phyloP scores from a whole-genome alignment of 2,113 vertebrate genomes.

The Nannobrachium achirus region DNA sequence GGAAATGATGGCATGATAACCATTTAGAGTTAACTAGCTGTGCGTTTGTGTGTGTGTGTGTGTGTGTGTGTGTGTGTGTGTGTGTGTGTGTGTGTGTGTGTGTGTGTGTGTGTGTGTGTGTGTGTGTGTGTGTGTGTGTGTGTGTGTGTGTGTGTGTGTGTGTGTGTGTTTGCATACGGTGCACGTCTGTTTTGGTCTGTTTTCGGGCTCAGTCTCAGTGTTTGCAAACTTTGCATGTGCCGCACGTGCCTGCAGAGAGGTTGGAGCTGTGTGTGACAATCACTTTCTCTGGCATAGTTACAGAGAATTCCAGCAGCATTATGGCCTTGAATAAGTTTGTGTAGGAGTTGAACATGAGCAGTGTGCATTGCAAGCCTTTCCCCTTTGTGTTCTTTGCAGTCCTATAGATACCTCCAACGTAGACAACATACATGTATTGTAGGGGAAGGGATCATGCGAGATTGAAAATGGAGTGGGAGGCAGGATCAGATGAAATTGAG shows the following conservation, averaged over 20 bases:
- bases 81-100: too few relatives aligned
- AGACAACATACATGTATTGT: constrained; percentile 51
- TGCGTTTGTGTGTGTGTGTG: background rate
- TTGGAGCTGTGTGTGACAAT: background rate
- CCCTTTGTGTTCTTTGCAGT: constrained; percentile 48
- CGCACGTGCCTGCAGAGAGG: background rate
- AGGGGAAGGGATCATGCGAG: constrained; percentile 15
- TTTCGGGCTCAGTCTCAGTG: too few relatives aligned
- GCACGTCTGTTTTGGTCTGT: constrained; percentile 18
- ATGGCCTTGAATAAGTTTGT: constrained; percentile 36
- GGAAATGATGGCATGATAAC: constrained; percentile 37
- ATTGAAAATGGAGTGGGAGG: constrained; percentile 48
- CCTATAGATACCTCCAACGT: constrained; percentile 55
- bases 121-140: too few relatives aligned
- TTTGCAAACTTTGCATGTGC: background rate
- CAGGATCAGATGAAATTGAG: constrained; percentile 50
- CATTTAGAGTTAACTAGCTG: constrained; percentile 20
- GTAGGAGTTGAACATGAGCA: constrained; percentile 40
- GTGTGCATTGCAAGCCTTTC: constrained; percentile 38
- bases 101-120: too few relatives aligned
- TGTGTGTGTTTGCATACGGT: background rate
- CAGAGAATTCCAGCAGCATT: constrained; percentile 25
- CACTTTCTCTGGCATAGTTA: constrained; percentile 29
- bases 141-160: too few relatives aligned
- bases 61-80: constrained; percentile 5